Evolutionary conservation across 2,113 vertebrate genomes (phyloP).

Genomic region (Colistium nudipinnis): DNA sequence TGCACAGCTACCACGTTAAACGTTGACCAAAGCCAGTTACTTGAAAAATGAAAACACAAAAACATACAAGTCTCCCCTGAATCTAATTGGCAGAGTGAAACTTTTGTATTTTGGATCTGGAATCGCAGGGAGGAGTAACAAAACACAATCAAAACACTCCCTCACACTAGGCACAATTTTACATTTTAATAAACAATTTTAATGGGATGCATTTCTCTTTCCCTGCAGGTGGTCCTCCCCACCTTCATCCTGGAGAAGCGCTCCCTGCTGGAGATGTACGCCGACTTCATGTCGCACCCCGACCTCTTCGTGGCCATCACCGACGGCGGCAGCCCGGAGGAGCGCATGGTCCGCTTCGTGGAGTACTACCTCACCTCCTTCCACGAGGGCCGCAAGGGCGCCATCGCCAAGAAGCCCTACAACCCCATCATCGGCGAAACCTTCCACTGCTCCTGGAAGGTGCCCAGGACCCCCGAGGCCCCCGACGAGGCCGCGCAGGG

Average conservation of each 20-base stretch:
- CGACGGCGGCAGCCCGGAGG: constrained; percentile 86
- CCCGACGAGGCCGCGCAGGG: constrained; percentile 31
- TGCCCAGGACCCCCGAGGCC: constrained; percentile 77
- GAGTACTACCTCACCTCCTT: constrained; percentile 99
- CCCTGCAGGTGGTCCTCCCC: constrained; percentile 93
- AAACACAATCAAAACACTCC: background rate
- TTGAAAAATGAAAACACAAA: background rate
- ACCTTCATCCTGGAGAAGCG: constrained; percentile 99
- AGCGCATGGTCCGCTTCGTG: constrained; percentile 96
- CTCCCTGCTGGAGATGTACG: constrained; percentile 97
- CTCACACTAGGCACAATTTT: background rate
- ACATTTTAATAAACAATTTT: too few relatives aligned
- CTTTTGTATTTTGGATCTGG: background rate
- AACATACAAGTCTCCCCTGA: background rate
- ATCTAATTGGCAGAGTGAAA: background rate
- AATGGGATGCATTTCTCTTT: too few relatives aligned
- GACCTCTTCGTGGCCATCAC: constrained; percentile 92
- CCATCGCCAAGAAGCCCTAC: constrained; percentile 98
- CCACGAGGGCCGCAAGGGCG: constrained; percentile 97
- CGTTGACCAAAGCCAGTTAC: too few relatives aligned
- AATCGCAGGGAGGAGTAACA: constrained; percentile 20
- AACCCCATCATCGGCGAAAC: constrained; percentile 98
- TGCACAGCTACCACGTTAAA: too few relatives aligned
- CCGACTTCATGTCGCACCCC: constrained; percentile 98
- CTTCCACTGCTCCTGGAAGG: constrained; percentile 97